These are phyloP conservation scores for Bombus confusus DNA, from an alignment of 1,140 invertebrate genomes.

Conservation along the genomic window DNA sequence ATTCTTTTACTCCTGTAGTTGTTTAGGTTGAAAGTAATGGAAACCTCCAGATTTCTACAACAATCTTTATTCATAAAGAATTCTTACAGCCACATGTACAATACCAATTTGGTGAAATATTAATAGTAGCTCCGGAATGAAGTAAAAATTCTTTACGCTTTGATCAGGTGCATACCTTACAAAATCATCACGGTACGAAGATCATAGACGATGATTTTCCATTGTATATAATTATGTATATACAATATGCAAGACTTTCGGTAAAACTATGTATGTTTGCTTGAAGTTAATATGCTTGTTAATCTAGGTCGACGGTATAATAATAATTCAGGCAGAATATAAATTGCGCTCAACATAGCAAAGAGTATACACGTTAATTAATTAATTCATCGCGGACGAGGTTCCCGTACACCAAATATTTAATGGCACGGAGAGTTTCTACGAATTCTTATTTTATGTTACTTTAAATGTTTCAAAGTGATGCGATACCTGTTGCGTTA, in stretches of 20 bases:
- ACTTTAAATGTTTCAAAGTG: constrained; percentile 19
- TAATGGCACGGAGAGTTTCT: constrained; percentile 23
- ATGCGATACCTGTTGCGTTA: not conserved
- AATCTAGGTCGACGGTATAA: constrained; percentile 72
- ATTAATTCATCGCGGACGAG: constrained; percentile 53
- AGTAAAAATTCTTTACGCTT: constrained; percentile 79
- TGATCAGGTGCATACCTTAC: constrained; percentile 76
- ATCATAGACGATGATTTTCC: constrained; percentile 74
- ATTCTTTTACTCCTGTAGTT: not conserved
- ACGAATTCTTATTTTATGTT: constrained; percentile 16
- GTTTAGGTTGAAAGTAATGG: not conserved
- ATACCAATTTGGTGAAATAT: constrained; percentile 78
- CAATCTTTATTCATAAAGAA: constrained; percentile 82
- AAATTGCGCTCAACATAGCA: constrained; percentile 63
- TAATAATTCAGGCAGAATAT: constrained; percentile 73
- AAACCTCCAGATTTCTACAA: constrained; percentile 76
- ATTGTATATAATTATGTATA: constrained; percentile 80
- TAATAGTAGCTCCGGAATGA: constrained; percentile 76
- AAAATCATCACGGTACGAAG: constrained; percentile 78
- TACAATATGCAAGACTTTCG: constrained; percentile 77
- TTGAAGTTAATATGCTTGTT: constrained; percentile 68
- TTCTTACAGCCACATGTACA: constrained; percentile 81
- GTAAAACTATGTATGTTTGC: constrained; percentile 74
- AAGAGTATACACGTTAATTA: constrained; percentile 53
- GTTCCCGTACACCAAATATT: constrained; percentile 36